Percentiles rank a stretch among this genome's conserved stretches.
phyloP scores from a whole-genome alignment of 2,113 vertebrate species.

The Smithornis capensis region DNA sequence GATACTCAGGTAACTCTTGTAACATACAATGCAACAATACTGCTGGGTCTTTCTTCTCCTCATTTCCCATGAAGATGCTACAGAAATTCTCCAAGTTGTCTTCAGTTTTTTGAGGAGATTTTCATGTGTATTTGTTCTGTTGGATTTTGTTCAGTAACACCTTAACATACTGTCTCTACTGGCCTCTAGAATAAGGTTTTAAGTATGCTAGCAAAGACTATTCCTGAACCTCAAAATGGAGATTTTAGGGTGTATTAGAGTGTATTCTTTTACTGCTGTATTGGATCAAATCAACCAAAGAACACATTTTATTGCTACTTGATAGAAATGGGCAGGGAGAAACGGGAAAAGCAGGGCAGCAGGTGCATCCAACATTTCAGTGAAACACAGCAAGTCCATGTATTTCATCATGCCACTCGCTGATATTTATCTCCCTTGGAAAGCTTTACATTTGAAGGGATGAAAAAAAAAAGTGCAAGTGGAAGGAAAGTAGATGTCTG shows the following conservation, averaged over 20 bases:
- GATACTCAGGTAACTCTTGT: neutral
- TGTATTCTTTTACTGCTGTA: neutral
- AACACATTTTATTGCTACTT: neutral
- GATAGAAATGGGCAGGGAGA: neutral
- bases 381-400: neutral
- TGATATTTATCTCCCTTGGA: neutral
- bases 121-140: neutral
- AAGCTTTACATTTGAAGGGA: neutral
- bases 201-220: neutral
- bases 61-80: fast-evolving
- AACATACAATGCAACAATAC: neutral
- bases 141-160: neutral
- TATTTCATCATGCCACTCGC: neutral
- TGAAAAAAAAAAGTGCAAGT: neutral
- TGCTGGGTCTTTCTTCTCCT: neutral
- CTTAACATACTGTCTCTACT: neutral
- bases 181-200: neutral
- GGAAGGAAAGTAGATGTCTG: neutral
- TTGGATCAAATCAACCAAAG: neutral
- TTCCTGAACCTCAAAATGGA: neutral
- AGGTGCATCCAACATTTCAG: neutral
- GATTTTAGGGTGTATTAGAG: neutral
- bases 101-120: neutral
- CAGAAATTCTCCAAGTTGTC: neutral
- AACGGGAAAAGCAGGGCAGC: neutral